Percentiles rank a stretch among this genome's conserved stretches.
Conservation (phyloP, 2,888 invertebrate genomes). For the Coleophora deauratella region DNA sequence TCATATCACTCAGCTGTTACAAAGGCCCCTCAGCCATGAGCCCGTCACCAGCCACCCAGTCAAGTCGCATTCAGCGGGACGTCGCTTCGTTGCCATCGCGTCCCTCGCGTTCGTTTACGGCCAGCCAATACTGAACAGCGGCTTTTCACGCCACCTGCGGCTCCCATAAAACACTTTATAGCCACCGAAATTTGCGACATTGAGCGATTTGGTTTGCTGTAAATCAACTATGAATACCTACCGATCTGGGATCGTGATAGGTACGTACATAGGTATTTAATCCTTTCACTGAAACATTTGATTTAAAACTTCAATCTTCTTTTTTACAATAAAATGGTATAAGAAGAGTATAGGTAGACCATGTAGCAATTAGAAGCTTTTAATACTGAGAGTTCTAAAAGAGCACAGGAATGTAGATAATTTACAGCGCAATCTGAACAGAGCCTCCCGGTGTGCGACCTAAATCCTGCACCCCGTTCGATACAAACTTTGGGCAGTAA, state of each 20-base stretch:
- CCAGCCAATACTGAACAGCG: slow-evolving; percentile 38
- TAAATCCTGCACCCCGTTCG: slow-evolving; percentile 38
- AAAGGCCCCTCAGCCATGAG: no score
- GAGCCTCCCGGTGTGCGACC: slow-evolving; percentile 47
- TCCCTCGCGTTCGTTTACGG: slow-evolving; percentile 35
- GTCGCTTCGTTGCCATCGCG: no score
- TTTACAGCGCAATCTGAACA: slow-evolving; percentile 46
- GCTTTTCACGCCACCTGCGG: slow-evolving; percentile 54
- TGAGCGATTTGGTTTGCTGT: slow-evolving; percentile 27
- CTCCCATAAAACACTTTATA: slow-evolving; percentile 53
- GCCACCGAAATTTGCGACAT: slow-evolving; percentile 44
- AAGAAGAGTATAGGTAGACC: no score
- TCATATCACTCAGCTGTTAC: no score
- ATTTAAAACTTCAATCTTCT: no score
- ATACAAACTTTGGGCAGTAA: slow-evolving; percentile 33
- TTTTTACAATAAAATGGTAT: no score
- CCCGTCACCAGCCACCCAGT: no score
- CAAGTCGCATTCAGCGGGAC: no score
- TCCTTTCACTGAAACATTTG: no score
- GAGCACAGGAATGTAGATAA: slow-evolving; percentile 51
- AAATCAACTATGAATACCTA: slow-evolving; percentile 22
- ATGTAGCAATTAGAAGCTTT: no score
- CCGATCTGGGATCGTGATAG: no score
- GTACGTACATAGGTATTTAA: no score
- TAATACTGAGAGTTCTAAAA: slow-evolving; percentile 37